Evolutionary conservation across 2,888 invertebrate species (phyloP).

Genomic region (Agrotis puta): DNA sequence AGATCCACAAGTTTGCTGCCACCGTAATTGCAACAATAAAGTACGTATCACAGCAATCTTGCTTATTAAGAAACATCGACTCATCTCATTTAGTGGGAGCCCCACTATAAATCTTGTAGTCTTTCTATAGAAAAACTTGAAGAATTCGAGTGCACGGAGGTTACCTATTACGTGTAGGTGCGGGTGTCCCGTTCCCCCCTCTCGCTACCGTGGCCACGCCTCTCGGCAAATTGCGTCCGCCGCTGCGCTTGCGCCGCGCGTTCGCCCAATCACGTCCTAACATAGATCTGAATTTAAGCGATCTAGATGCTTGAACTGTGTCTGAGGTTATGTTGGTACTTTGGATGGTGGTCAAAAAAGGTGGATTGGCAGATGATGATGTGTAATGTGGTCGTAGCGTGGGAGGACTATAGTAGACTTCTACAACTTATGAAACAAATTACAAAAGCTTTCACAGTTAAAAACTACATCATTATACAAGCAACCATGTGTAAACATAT

Average conservation of each 20-base stretch:
- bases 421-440: background rate
- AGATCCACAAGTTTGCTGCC: conserved; percentile 1
- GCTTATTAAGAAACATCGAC: conserved; percentile 46
- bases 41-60: conserved; percentile 29
- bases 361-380: conserved; percentile 1
- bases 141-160: conserved; percentile 57
- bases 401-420: background rate
- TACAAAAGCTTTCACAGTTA: background rate
- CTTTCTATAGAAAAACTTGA: conserved; percentile 57
- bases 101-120: conserved; percentile 46
- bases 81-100: conserved; percentile 38
- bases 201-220: conserved; percentile 83
- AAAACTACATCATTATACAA: background rate
- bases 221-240: conserved; percentile 80
- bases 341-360: conserved; percentile 33
- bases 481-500: background rate
- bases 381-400: background rate
- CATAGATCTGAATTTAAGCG: conserved; percentile 75
- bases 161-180: conserved; percentile 65
- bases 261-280: conserved; percentile 84
- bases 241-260: conserved; percentile 78
- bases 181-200: conserved; percentile 65
- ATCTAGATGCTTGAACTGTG: conserved; percentile 73
- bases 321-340: conserved; percentile 36
- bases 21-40: conserved; percentile 40